Evolutionary conservation across 2,113 vertebrate species (phyloP).

Genomic region (Hemiscyllium ocellatum): DNA sequence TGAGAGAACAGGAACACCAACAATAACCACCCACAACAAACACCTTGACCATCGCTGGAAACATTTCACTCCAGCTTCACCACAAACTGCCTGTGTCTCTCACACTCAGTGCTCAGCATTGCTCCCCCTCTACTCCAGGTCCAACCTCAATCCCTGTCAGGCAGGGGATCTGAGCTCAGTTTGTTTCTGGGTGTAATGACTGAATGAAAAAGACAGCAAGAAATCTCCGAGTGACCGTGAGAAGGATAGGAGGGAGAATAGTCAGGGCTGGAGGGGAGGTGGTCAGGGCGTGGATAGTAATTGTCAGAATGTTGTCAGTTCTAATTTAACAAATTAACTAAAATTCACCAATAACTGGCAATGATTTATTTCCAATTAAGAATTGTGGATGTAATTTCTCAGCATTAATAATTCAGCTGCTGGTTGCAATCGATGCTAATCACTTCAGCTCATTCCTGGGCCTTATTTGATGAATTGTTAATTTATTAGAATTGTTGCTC

Average conservation of each 20-base stretch:
- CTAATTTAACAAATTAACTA: conserved; percentile 41
- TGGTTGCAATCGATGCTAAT: conserved; percentile 48
- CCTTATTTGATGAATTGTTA: conserved; percentile 46
- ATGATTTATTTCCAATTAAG: conserved; percentile 50
- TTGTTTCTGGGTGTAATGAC: not conserved
- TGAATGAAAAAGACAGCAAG: not conserved
- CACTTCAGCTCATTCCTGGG: conserved; percentile 42
- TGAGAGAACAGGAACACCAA: not conserved
- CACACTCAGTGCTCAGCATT: not conserved
- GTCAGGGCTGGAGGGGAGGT: not conserved
- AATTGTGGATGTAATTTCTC: conserved; percentile 43
- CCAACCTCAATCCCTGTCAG: not conserved
- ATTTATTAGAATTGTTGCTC: conserved; percentile 48
- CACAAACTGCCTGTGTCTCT: not conserved
- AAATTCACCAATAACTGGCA: conserved; percentile 50
- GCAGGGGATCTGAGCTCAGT: not conserved
- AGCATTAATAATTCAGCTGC: conserved; percentile 53
- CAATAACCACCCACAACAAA: not conserved
- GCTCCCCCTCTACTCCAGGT: no score
- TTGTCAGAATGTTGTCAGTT: not conserved
- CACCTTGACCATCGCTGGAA: not conserved
- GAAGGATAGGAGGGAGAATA: not conserved
- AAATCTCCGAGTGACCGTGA: not conserved
- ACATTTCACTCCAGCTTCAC: not conserved
- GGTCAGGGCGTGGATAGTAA: not conserved